phyloP scores from a whole-genome alignment of 2,113 vertebrate genomes.

The Lichenostomus cassidix region DNA sequence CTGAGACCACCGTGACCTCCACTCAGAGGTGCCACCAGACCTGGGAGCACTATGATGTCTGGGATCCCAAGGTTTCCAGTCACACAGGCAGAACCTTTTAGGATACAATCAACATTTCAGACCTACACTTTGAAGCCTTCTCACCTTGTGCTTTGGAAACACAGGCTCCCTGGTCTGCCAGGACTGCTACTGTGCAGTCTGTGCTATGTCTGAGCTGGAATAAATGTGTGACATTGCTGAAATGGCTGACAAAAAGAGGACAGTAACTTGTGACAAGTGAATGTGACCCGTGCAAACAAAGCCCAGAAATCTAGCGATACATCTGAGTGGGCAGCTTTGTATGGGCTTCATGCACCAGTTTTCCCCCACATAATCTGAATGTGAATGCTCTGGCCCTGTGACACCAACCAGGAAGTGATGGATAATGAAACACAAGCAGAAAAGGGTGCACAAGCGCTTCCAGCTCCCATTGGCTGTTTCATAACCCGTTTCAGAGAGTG shows the following conservation, averaged over 20 bases:
- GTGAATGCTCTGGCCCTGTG: background rate
- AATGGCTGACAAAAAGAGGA: background rate
- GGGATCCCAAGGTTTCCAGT: background rate
- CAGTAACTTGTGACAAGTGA: background rate
- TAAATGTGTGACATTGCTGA: background rate
- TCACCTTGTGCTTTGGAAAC: background rate
- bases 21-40: background rate
- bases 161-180: background rate
- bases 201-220: background rate
- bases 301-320: background rate
- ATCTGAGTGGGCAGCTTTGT: background rate
- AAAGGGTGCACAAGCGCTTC: background rate
- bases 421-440: background rate
- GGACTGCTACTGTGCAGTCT: background rate
- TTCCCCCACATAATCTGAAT: background rate
- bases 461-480: background rate
- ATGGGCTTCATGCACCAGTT: background rate
- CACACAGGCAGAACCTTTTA: background rate
- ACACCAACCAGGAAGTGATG: background rate
- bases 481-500: background rate
- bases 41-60: fast-evolving
- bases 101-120: background rate
- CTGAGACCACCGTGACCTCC: background rate
- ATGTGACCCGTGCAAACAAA: background rate
- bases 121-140: background rate